Percentiles rank a stretch among this genome's conserved stretches.
Conservation (phyloP, 2,113 vertebrate species). For the Antennarius striatus region DNA sequence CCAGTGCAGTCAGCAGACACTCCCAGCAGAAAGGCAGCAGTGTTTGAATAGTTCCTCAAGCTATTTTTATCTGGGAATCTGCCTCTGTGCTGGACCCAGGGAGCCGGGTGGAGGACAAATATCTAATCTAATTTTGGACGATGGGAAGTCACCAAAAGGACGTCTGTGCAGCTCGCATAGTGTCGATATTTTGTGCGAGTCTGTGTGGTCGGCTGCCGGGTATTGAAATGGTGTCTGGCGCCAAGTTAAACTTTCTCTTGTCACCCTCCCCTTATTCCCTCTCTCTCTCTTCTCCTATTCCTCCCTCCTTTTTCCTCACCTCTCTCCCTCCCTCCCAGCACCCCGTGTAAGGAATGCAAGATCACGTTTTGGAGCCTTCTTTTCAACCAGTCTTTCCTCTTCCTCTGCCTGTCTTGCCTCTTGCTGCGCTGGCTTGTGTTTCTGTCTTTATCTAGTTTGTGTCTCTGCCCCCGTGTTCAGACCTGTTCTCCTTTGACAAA, state of each 20-base stretch:
- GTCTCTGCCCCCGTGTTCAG: conserved; percentile 59
- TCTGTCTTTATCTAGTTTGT: conserved; percentile 4
- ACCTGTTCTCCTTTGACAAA: conserved; percentile 59
- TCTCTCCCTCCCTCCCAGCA: conserved; percentile 48
- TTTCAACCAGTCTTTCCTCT: conserved; percentile 65
- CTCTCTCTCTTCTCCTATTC: conserved; percentile 4
- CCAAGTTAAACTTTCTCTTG: conserved; percentile 79
- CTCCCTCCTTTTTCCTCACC: not conserved
- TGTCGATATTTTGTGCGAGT: conserved; percentile 59
- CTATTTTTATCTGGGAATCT: conserved; percentile 84
- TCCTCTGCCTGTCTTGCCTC: conserved; percentile 23
- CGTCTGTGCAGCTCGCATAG: conserved; percentile 62
- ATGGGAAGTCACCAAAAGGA: conserved; percentile 78
- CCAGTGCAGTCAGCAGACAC: conserved; percentile 70
- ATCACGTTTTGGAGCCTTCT: conserved; percentile 72
- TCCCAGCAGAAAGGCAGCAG: conserved; percentile 73
- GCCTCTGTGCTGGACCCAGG: conserved; percentile 72
- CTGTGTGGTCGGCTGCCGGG: conserved; percentile 67
- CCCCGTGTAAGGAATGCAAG: conserved; percentile 76
- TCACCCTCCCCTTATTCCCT: conserved; percentile 37
- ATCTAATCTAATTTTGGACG: conserved; percentile 78
- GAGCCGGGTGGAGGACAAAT: conserved; percentile 70
- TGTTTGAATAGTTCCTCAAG: conserved; percentile 77
- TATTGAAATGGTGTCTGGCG: conserved; percentile 79
- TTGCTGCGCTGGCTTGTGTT: not conserved